phyloP scores from a whole-genome alignment of 2,113 vertebrate genomes.

The Gymnarchus niloticus region DNA sequence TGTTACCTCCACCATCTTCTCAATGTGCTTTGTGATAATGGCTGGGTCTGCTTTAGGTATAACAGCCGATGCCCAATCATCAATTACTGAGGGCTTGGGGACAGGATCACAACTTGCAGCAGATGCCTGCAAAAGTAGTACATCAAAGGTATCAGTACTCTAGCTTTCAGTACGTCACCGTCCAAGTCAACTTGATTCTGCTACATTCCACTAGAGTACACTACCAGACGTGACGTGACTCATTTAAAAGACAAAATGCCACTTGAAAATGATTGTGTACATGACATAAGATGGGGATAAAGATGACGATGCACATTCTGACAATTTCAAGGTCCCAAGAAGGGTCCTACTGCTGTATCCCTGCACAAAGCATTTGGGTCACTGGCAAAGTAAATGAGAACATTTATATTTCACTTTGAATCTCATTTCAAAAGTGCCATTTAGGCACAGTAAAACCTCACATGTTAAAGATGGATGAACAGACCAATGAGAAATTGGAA shows the following conservation, averaged over 20 bases:
- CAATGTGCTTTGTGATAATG: constrained; percentile 77
- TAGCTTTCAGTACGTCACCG: too few relatives aligned
- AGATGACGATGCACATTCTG: background rate
- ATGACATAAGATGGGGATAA: background rate
- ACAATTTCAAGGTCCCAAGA: background rate
- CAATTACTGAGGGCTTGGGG: constrained; percentile 66
- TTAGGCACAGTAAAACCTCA: too few relatives aligned
- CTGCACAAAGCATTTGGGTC: too few relatives aligned
- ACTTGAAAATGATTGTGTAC: background rate
- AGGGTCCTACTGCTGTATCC: too few relatives aligned
- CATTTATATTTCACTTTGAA: too few relatives aligned
- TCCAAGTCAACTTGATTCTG: too few relatives aligned
- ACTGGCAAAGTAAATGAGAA: too few relatives aligned
- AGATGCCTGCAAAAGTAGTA: constrained; percentile 56
- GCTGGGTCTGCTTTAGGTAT: constrained; percentile 80
- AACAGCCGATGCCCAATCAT: constrained; percentile 78
- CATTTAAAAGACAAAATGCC: background rate
- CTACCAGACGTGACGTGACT: background rate
- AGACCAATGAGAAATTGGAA: too few relatives aligned
- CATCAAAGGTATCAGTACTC: background rate
- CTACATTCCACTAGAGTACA: background rate
- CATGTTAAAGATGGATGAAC: too few relatives aligned
- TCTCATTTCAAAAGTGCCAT: too few relatives aligned
- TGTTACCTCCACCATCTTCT: constrained; percentile 88
- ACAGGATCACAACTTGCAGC: constrained; percentile 57